Evolutionary conservation across 2,113 vertebrate genomes (phyloP), one percentile per base, ranked within the genome.

Genomic region (Oceanodroma tethys): DNA sequence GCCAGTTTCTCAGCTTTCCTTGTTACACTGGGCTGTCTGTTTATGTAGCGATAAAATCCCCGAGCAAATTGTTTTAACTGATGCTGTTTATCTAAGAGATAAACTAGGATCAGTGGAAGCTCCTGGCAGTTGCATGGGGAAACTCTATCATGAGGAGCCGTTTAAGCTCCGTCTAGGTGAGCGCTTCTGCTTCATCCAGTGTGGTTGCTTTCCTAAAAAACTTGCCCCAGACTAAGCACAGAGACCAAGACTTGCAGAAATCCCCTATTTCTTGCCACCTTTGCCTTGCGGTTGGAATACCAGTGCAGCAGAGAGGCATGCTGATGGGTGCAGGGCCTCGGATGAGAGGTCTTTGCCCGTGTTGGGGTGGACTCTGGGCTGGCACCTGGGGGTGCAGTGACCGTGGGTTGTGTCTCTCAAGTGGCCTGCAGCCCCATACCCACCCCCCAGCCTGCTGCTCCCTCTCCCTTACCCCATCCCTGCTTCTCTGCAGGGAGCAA

Each of bases 41-140:
- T 96, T 88, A 85, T 68, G 95, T 26, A 78, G 93, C 2, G 48
- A 67, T 90, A 67, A 96, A 93, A 96, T 90, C 95, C 95, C 86
- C 43, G 79, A 93, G 93, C 95, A 93, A 94, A 94, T 93, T 93
- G 79, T 84, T 95, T 76, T 72, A 84, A 87, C 63, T 90, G 95
- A 34, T 92, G 95, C 89, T 96, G 94, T 95, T 96, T 95, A 92
- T 92, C 88, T 80, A 93, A 89, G 81, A 95, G 92, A 90, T 90
- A 92, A 93, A 94, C 72, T 38, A 3, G 95, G 93, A 96, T 93
- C 95, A 94, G 86, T 16, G 62, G 78, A 80, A 96, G 73, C 90
- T 90, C 90, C 95, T 58, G 93, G 74, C 90, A 81, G 90, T 56
- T 43, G 47, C 43, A 16, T 13, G 67, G 73, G 82, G 82, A 67